A percentile compares a stretch with the other conserved stretches of the same genome.
Evolutionary conservation across 2,797 vertebrate genomes (phyloP).

Genomic region (Babyrousa celebensis): DNA sequence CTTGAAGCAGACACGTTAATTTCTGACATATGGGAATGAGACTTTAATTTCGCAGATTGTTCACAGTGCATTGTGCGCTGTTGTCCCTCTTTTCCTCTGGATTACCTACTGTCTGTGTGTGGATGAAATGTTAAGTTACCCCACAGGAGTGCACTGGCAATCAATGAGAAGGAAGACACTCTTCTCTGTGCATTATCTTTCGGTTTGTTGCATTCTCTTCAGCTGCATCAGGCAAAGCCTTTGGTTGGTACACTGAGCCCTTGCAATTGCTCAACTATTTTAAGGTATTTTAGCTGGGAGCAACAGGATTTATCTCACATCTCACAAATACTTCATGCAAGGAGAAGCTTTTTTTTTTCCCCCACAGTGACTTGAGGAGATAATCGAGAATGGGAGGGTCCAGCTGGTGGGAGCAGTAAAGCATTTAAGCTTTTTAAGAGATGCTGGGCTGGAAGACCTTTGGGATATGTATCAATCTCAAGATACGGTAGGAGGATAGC

Average conservation of each 20-base stretch:
- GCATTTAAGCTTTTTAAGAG: not conserved
- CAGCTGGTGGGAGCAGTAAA: not conserved
- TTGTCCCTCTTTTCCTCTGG: constrained; percentile 40
- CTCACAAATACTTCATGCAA: not conserved
- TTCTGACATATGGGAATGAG: constrained; percentile 78
- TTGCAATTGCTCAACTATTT: not conserved
- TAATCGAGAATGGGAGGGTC: not conserved
- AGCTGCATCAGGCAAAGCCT: constrained; percentile 29
- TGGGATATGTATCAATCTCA: not conserved
- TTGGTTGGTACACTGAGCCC: not conserved
- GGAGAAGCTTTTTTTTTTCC: not conserved
- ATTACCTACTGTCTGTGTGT: constrained; percentile 60
- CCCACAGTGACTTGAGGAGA: not conserved
- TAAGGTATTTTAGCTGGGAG: constrained; percentile 15
- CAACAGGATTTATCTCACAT: not conserved
- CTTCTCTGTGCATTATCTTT: constrained; percentile 5
- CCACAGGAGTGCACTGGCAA: constrained; percentile 51
- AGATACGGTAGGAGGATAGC: not conserved
- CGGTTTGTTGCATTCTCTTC: not conserved
- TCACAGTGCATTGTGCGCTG: constrained; percentile 4
- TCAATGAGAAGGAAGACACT: constrained; percentile 5
- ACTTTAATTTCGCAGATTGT: constrained; percentile 66
- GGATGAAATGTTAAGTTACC: constrained; percentile 72
- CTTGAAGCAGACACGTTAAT: constrained; percentile 76
- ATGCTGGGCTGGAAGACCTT: not conserved